phyloP scores from a whole-genome alignment of 2,888 invertebrate species.

The Deilephila porcellus region DNA sequence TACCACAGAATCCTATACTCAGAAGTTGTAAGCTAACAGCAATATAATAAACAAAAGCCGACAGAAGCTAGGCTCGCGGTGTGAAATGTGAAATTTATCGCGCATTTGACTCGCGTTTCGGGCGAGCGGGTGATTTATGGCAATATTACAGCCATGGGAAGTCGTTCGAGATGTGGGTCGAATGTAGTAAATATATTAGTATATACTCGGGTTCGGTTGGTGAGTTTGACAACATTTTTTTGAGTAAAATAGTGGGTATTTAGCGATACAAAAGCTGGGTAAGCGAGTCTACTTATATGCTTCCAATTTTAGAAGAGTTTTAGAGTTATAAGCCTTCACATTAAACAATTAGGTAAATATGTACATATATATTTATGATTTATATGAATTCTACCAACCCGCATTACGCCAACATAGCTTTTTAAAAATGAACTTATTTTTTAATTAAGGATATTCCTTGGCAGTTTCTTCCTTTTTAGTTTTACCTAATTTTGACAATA shows the following conservation, averaged over 20 bases:
- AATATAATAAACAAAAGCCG: slow-evolving; percentile 1
- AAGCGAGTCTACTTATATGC: not conserved
- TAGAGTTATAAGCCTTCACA: no score
- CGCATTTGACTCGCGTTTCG: slow-evolving; percentile 42
- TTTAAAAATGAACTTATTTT: no score
- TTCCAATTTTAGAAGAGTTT: no score
- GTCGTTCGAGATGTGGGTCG: slow-evolving; percentile 46
- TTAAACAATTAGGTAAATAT: no score
- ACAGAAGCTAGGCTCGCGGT: slow-evolving; percentile 33
- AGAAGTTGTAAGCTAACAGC: no score
- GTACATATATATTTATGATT: no score
- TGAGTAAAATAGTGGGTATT: not conserved
- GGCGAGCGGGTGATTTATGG: slow-evolving; percentile 49
- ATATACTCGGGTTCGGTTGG: not conserved
- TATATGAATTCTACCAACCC: no score
- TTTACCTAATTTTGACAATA: no score
- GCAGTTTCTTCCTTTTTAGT: no score
- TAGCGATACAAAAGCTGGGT: not conserved
- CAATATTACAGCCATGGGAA: slow-evolving; percentile 45
- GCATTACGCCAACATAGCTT: no score
- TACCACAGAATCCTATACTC: no score
- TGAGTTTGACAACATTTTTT: slow-evolving; percentile 25
- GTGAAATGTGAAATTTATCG: slow-evolving; percentile 39
- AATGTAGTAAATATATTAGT: slow-evolving; percentile 27
- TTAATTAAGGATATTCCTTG: no score